Evolutionary conservation across 1,140 invertebrate genomes (phyloP).

Genomic region (Gryon sp.): DNA sequence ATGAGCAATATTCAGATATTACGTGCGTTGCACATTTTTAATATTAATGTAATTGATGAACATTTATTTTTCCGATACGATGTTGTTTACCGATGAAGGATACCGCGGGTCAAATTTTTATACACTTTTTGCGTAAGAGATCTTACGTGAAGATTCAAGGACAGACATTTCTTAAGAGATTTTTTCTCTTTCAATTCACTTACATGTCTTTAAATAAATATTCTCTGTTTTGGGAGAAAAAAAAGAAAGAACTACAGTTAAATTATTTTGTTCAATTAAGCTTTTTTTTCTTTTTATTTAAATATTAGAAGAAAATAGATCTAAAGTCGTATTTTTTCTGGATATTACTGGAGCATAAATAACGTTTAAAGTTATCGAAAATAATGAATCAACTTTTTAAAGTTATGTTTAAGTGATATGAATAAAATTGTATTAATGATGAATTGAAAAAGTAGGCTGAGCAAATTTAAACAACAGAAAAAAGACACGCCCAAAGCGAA

Average conservation of each 20-base stretch:
- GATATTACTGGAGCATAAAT: too few relatives aligned
- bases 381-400: not conserved
- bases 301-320: too few relatives aligned
- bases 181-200: too few relatives aligned
- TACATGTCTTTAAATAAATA: too few relatives aligned
- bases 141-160: constrained; percentile 5
- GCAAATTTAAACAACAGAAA: constrained; percentile 48
- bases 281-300: not conserved
- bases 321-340: too few relatives aligned
- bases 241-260: too few relatives aligned
- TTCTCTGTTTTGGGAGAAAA: too few relatives aligned
- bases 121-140: constrained; percentile 21
- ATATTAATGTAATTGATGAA: constrained; percentile 51
- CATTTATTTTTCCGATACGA: constrained; percentile 43
- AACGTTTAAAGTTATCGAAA: too few relatives aligned
- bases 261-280: too few relatives aligned
- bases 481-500: constrained; percentile 51
- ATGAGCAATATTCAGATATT: constrained; percentile 65
- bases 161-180: not conserved
- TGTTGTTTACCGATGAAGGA: constrained; percentile 39
- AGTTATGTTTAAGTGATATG: not conserved
- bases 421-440: constrained; percentile 18
- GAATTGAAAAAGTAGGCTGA: constrained; percentile 26
- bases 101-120: constrained; percentile 44
- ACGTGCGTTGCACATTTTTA: constrained; percentile 52